Evolutionary conservation across 1,140 invertebrate genomes (phyloP), one percentile per base, ranked within the genome.

Genomic region (Thalassaphorura encarpata): DNA sequence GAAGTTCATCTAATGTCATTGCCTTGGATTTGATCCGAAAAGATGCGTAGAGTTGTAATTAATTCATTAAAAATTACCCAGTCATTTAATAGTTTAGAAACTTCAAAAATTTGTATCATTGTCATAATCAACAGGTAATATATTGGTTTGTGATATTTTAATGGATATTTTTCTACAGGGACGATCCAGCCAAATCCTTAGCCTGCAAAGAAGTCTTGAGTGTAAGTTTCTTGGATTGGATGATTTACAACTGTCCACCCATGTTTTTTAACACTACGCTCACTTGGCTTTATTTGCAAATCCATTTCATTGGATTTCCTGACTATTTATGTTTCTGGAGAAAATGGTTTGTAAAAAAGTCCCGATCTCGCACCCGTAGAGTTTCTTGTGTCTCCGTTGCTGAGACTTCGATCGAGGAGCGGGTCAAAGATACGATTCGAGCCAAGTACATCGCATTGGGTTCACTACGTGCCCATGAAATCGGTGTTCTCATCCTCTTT

Each of bases 1-100:
- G 90, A 4, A 91, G 88, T 0, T 85, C 83, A 6, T 89, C 90
- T 23, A 95, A 96, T 72, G 76, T 93, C 13, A 85, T 89, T 1
- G 82, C 90, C 56, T 86, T 87, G 68, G 85, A 61, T 53, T 19
- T 60, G 3, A 54, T 65, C 19, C 43, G 63, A 2, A 62, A 62
- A 52, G 63, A 65, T 31, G 54, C 63, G 63, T 65, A 53, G 48
- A 60, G 41, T 28, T 3, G n/a, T 2, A 33, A 33, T 39, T 23
- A 39, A 40, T 21, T 16, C n/a, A n/a, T 24, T 41, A 2, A 11
- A n/a, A n/a, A n/a, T n/a, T n/a, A n/a, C n/a, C n/a, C n/a, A 15
- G 8, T 36, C 16, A 16, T 40, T 6, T n/a, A n/a, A n/a, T n/a
- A n/a, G n/a, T n/a, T 41, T 5, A n/a, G n/a, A n/a, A n/a, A n/a